phyloP scores from a whole-genome alignment of 2,797 vertebrate species.

The Picus viridis region DNA sequence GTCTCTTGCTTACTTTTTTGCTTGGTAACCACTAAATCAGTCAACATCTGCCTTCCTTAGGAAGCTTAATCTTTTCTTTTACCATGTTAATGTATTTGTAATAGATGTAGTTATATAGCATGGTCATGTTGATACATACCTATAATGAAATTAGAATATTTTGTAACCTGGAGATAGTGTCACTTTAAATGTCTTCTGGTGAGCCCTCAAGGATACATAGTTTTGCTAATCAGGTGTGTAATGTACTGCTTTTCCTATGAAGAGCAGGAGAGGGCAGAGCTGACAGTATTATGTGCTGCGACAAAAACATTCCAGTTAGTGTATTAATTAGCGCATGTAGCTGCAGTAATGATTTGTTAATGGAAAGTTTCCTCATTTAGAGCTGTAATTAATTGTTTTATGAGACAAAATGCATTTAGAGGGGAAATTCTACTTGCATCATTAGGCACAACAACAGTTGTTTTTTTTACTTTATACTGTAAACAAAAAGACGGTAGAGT shows the following conservation, averaged over 20 bases:
- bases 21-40: not conserved
- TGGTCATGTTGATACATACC: not conserved
- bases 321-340: not conserved
- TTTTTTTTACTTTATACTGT: not conserved
- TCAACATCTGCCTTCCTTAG: not conserved
- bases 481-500: not conserved
- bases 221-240: not conserved
- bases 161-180: not conserved
- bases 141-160: not conserved
- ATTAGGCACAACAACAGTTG: not conserved
- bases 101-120: not conserved
- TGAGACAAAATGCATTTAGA: not conserved
- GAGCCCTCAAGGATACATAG: not conserved
- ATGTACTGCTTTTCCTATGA: not conserved
- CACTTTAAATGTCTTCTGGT: not conserved
- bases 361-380: not conserved
- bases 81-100: not conserved
- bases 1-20: not conserved
- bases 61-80: not conserved
- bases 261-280: constrained; percentile 5
- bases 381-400: not conserved
- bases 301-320: not conserved
- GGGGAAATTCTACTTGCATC: not conserved
- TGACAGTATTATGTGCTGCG: not conserved
- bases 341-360: not conserved